A percentile compares a stretch with the other conserved stretches of the same genome.
These are phyloP conservation scores for Pogonomyrmex barbatus DNA, from an alignment of 1,140 invertebrate species.

Conservation along the genomic window DNA sequence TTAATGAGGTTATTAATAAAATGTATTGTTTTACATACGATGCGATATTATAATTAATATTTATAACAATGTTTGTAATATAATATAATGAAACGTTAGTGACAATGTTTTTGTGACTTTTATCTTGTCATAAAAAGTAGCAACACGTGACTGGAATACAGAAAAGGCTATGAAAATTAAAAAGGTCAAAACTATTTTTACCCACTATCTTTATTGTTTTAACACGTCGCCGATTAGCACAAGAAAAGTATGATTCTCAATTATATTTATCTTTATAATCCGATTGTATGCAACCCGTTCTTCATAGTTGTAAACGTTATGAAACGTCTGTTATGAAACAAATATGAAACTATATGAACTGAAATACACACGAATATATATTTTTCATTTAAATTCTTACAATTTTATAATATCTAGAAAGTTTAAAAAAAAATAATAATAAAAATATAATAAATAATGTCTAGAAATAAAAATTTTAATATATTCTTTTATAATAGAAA, in stretches of 20 bases:
- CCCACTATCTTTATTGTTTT: conserved; percentile 4
- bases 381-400: conserved; percentile 10
- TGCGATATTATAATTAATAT: neutral
- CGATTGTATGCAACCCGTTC: conserved; percentile 66
- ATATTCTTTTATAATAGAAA: neutral
- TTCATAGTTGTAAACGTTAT: conserved; percentile 20
- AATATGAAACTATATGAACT: neutral
- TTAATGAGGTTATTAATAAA: conserved; percentile 1
- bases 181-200: conserved; percentile 46
- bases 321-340: neutral
- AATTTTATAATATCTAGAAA: neutral
- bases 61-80: neutral
- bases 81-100: neutral
- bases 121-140: neutral
- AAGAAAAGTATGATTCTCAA: conserved; percentile 54
- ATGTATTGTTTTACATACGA: neutral
- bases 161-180: conserved; percentile 4
- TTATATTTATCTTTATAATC: conserved; percentile 48
- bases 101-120: neutral
- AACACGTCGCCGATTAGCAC: conserved; percentile 65
- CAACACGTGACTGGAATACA: conserved; percentile 63
- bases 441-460: neutral
- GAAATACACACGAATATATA: neutral
- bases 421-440: neutral
- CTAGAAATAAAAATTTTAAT: neutral